Percentiles rank a stretch among this genome's conserved stretches.
Conservation (phyloP, 2,888 invertebrate genomes). For the Dione juno region DNA sequence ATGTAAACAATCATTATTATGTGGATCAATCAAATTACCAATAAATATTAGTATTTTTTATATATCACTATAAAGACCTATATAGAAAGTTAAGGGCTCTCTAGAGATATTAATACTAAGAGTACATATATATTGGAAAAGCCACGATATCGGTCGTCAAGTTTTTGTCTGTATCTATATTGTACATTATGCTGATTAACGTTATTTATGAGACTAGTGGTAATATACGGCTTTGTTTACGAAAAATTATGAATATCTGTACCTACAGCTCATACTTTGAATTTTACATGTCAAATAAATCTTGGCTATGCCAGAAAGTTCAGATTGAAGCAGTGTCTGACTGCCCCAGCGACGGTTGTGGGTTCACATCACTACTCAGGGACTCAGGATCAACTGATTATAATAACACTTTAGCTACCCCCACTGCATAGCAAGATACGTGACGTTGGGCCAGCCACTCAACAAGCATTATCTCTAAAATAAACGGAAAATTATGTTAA, state of each 20-base stretch:
- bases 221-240: not conserved
- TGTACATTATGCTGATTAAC: conserved; percentile 22
- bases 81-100: conserved; percentile 3
- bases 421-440: too few relatives aligned
- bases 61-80: not conserved
- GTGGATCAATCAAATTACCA: not conserved
- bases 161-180: conserved; percentile 5
- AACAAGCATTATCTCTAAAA: too few relatives aligned
- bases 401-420: too few relatives aligned
- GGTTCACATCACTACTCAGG: too few relatives aligned
- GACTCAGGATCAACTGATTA: too few relatives aligned
- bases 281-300: too few relatives aligned
- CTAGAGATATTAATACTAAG: conserved; percentile 11
- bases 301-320: too few relatives aligned
- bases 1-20: not conserved
- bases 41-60: not conserved
- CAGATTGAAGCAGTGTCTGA: too few relatives aligned
- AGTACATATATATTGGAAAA: not conserved
- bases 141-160: not conserved
- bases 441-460: too few relatives aligned
- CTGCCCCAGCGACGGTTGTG: too few relatives aligned
- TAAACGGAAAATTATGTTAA: too few relatives aligned
- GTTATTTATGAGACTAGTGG: not conserved
- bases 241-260: not conserved
- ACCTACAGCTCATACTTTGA: too few relatives aligned